Evolutionary conservation across 2,888 invertebrate species (phyloP).

Genomic region (Ethmia dodecea): DNA sequence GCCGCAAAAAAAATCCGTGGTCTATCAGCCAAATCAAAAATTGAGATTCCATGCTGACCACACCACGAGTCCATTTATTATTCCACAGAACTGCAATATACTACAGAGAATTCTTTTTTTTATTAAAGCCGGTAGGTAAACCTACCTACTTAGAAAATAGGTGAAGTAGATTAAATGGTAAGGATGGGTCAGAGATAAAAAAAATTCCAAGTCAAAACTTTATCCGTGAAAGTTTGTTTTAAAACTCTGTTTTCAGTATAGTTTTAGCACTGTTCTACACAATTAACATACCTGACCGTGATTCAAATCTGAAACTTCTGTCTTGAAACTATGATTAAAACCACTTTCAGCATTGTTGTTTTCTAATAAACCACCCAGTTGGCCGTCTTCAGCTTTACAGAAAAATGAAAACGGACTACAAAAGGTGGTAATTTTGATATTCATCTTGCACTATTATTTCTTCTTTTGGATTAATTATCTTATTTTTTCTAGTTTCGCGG

Average conservation of each 20-base stretch:
- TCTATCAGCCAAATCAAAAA: slow-evolving; percentile 49
- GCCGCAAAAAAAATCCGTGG: slow-evolving; percentile 36
- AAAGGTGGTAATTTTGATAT: slow-evolving; percentile 36
- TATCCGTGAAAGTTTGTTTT: too few species aligned
- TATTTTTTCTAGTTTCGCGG: too few species aligned
- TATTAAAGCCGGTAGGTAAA: too few species aligned
- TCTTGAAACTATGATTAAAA: not conserved
- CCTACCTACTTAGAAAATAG: too few species aligned
- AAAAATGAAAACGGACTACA: slow-evolving; percentile 45
- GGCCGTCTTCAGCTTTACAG: slow-evolving; percentile 28
- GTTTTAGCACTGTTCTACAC: too few species aligned
- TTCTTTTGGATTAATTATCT: too few species aligned
- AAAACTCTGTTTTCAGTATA: too few species aligned
- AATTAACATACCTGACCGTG: slow-evolving; percentile 49
- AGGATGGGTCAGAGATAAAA: too few species aligned
- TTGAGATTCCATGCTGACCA: slow-evolving; percentile 36
- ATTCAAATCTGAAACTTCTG: slow-evolving; percentile 21
- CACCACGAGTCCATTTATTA: slow-evolving; percentile 41
- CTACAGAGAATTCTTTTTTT: too few species aligned
- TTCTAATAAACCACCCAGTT: slow-evolving; percentile 8
- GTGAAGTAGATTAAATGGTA: too few species aligned
- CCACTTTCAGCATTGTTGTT: too few species aligned
- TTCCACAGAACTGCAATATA: slow-evolving; percentile 48
- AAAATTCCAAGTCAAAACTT: too few species aligned
- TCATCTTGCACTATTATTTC: slow-evolving; percentile 29